phyloP scores from a whole-genome alignment of 2,113 vertebrate genomes.

The Loxodonta africana region DNA sequence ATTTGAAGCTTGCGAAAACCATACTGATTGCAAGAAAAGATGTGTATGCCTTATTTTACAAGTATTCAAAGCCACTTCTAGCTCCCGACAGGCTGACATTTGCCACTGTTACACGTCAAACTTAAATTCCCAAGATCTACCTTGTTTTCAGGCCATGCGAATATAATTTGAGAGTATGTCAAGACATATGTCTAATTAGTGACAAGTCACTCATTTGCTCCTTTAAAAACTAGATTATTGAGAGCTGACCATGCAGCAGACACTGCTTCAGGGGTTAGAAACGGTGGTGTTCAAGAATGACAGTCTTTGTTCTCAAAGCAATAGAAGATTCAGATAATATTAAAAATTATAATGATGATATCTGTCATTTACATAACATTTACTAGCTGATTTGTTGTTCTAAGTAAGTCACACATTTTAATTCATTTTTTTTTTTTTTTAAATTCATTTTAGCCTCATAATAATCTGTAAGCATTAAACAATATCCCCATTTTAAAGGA shows the following conservation, averaged over 20 bases:
- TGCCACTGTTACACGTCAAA: not conserved
- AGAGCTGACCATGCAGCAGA: not conserved
- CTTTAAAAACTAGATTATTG: not conserved
- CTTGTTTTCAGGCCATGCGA: not conserved
- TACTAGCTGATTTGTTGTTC: not conserved
- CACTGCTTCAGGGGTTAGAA: not conserved
- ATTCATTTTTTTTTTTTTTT: no score
- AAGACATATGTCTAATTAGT: not conserved
- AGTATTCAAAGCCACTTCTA: not conserved
- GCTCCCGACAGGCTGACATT: not conserved
- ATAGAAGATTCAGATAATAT: not conserved
- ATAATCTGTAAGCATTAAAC: not conserved
- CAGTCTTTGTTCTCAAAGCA: not conserved
- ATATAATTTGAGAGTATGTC: not conserved
- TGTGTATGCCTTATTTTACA: not conserved
- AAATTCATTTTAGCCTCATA: conserved; percentile 10
- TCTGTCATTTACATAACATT: not conserved
- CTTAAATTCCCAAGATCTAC: not conserved
- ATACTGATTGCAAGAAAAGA: not conserved
- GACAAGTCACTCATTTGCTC: not conserved
- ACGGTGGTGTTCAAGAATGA: not conserved
- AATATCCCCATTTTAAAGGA: not conserved
- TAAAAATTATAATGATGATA: not conserved
- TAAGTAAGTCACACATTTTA: not conserved
- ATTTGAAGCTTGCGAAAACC: not conserved